phyloP scores from a whole-genome alignment of 1,140 invertebrate genomes.

The Pogonomyrmex californicus region DNA sequence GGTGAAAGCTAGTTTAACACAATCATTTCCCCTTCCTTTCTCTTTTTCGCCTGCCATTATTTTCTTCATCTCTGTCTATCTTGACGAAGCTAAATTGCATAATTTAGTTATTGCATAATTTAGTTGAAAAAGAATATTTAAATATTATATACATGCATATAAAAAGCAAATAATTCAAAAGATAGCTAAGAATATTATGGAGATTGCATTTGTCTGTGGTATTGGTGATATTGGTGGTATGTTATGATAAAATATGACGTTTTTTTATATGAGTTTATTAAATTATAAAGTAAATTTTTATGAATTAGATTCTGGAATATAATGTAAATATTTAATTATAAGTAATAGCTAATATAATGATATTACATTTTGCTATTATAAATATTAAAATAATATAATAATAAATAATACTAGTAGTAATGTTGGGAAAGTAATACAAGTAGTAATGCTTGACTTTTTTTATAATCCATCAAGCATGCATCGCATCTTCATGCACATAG shows the following conservation, averaged over 20 bases:
- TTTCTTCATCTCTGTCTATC: background rate
- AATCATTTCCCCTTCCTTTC: slow-evolving; percentile 70
- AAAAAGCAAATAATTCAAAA: slow-evolving; percentile 24
- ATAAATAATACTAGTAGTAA: slow-evolving; percentile 1
- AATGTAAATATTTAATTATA: slow-evolving; percentile 4
- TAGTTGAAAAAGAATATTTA: slow-evolving; percentile 23
- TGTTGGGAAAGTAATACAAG: background rate
- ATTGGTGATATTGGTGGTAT: background rate
- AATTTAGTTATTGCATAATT: slow-evolving; percentile 19
- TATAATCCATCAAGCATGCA: background rate
- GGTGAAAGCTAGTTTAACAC: slow-evolving; percentile 80
- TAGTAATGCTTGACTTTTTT: background rate
- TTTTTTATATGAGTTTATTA: background rate
- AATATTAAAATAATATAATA: slow-evolving; percentile 6
- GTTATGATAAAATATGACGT: background rate
- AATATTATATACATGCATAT: background rate
- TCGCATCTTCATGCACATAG: background rate
- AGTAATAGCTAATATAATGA: background rate
- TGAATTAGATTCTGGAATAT: background rate
- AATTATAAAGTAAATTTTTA: background rate
- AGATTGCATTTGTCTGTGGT: slow-evolving; percentile 17
- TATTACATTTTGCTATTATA: background rate
- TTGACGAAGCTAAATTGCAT: slow-evolving; percentile 22
- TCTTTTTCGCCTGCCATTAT: background rate
- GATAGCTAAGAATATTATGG: slow-evolving; percentile 15